These are phyloP conservation scores for Pteria penguin DNA, from an alignment of 2,888 invertebrate genomes.

Conservation along the genomic window DNA sequence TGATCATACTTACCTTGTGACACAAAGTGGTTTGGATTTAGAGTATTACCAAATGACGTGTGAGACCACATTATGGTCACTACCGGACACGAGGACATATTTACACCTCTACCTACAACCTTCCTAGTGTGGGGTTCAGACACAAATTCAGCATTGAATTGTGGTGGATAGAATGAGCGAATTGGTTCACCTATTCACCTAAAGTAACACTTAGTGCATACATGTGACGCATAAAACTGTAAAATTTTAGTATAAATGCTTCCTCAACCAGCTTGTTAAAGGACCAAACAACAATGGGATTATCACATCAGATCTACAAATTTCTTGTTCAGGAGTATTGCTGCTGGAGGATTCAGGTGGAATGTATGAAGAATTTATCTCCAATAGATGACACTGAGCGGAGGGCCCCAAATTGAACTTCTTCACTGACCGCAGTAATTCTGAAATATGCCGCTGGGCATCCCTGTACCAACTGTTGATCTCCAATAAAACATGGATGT, in stretches of 20 bases:
- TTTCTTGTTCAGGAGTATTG: too few species aligned
- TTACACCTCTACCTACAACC: constrained; percentile 26
- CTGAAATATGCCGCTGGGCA: too few species aligned
- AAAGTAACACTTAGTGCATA: neutral
- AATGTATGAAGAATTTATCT: too few species aligned
- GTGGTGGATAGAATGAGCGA: constrained; percentile 19
- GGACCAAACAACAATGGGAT: constrained; percentile 5
- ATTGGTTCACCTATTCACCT: neutral
- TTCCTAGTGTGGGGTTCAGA: constrained; percentile 28
- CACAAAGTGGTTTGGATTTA: constrained; percentile 15
- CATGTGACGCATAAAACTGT: constrained; percentile 19
- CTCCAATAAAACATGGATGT: too few species aligned
- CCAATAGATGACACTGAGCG: too few species aligned
- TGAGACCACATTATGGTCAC: constrained; percentile 28
- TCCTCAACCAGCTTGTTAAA: neutral
- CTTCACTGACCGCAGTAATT: too few species aligned
- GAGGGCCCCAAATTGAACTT: too few species aligned
- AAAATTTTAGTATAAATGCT: neutral
- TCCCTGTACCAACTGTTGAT: too few species aligned
- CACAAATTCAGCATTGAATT: constrained; percentile 13
- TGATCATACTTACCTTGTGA: neutral
- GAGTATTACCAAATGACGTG: neutral
- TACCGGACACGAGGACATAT: constrained; percentile 3
- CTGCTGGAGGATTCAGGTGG: too few species aligned
- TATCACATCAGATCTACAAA: constrained; percentile 26